Conservation (phyloP, 1,140 invertebrate genomes). For the Glossosoma conforme region DNA sequence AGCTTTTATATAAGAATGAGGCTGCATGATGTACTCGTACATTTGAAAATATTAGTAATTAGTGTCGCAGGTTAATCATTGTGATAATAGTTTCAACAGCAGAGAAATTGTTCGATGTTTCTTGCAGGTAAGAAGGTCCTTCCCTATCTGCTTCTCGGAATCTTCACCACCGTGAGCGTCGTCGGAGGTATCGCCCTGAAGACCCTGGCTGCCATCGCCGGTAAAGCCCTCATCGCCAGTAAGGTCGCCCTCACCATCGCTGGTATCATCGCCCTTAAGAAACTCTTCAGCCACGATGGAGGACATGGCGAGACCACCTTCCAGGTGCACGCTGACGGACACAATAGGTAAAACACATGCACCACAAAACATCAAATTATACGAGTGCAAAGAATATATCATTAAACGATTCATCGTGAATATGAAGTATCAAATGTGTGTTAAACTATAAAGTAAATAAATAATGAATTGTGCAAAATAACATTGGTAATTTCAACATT, state of each 20-base stretch:
- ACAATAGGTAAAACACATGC: constrained; percentile 53
- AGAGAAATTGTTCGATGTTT: too few species aligned
- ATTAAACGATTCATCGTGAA: too few species aligned
- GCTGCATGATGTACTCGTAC: too few species aligned
- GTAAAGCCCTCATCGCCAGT: constrained; percentile 62
- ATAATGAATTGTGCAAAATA: too few species aligned
- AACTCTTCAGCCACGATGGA: constrained; percentile 59
- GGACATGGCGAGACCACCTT: constrained; percentile 55
- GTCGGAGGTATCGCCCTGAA: constrained; percentile 57
- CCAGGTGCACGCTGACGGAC: constrained; percentile 60
- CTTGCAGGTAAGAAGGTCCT: constrained; percentile 46
- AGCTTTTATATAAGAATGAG: too few species aligned
- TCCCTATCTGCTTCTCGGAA: constrained; percentile 55
- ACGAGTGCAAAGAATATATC: too few species aligned
- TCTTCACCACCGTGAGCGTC: constrained; percentile 58
- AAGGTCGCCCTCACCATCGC: constrained; percentile 65
- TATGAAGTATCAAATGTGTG: too few species aligned
- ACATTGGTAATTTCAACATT: too few species aligned
- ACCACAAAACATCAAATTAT: neutral
- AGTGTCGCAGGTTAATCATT: too few species aligned
- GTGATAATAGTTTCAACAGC: too few species aligned
- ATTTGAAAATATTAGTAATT: too few species aligned
- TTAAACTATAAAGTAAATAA: too few species aligned
- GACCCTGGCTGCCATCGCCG: constrained; percentile 59
- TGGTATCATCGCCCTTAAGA: constrained; percentile 63